Evolutionary conservation across 2,113 vertebrate species (phyloP), one percentile per base, ranked within the genome.

Genomic region (Otis tarda): DNA sequence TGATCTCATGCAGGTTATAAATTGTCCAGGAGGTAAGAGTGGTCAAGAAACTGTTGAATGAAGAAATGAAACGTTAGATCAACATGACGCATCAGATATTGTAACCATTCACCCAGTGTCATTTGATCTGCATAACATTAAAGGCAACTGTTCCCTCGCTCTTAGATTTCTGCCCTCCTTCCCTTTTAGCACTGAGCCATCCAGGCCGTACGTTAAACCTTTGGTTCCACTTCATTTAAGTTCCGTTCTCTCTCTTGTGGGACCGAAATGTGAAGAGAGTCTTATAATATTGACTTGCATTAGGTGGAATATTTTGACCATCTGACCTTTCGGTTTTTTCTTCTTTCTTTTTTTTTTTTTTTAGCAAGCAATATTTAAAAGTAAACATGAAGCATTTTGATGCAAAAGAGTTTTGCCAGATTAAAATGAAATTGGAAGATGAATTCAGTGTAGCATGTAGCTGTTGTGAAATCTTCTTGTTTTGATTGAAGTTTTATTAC

Each of bases 401-500:
- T 90, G 93, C 69, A 80, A 56, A 94, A 57, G 73, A 63, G 13
- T 52, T 95, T 83, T 87, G 80, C 85, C 49, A 25, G 68, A 96
- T 95, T 93, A 87, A 95, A 97, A 93, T 91, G 56, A 95, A 96
- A 96, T 85, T 75, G 37, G 80, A 96, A 79, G 63, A 94, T 83
- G 59, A 92, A 20, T 93, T 96, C 90, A 75, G 50, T 43, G 55
- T 74, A 79, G 57, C 79, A 60, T 70, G 83, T 93, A 93, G 84
- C 67, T 52, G 41, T 95, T 91, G 68, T 92, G 86, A 97, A 96
- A 95, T 86, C 89, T 93, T 87, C 95, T 95, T 94, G 60, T 88
- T 97, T 97, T 97, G 93, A 97, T 95, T 94, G 90, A 96, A 95
- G 74, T 95, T 96, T 76, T 93, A 92, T 95, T 96, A 96, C 76